Base-by-base conservation (phyloP, 2,797 vertebrate species). In the Cirrhinus molitorella region DNA sequence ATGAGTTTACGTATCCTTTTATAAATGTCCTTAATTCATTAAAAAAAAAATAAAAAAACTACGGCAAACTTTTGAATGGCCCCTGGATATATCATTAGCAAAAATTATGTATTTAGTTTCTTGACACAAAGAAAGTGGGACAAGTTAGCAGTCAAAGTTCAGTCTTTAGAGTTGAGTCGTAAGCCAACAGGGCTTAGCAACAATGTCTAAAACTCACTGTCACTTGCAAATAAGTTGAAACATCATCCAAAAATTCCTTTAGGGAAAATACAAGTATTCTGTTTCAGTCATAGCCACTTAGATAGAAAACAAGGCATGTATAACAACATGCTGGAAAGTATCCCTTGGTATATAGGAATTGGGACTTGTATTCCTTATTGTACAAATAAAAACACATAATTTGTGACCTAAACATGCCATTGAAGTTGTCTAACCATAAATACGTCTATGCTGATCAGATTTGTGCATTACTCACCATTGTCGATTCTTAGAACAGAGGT, bases 331-430 rank as follows among this genome's bases (percentile, higher is more conserved):
- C 55, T 45, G 37, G 37, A 61, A 43, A 25, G 74, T 45, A n/a
- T 45, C 55, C 37, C 5, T 45, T 76, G 45, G 55, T 34, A 17
- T 12, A 17, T 68, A 40, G 16, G 77, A 40, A 55, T 19, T 40
- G 40, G 55, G 11, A 17, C 23, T 71, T 31, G 49, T 31, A 73
- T 63, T 11, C 70, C 16, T 47, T 19, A 6, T 40, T 74, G 45
- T 65, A 65, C 53, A 21, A 66, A 82, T 74, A 66, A 31, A 61
- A 82, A 25, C 59, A 43, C 31, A 43, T 43, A 3, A 47, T 47
- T 67, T 67, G 61, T 75, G 61, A 83, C 61, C 49, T 66, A 43
- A 75, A 34, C 61, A 76, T 83, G 49, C 81, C 72, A 76, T 83
- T 76, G 49, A 75, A 57, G 34, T 67, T 67, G 61, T 40, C 65